Evolutionary conservation across 2,797 vertebrate species (phyloP).

Genomic region (Lepus oiostolus): DNA sequence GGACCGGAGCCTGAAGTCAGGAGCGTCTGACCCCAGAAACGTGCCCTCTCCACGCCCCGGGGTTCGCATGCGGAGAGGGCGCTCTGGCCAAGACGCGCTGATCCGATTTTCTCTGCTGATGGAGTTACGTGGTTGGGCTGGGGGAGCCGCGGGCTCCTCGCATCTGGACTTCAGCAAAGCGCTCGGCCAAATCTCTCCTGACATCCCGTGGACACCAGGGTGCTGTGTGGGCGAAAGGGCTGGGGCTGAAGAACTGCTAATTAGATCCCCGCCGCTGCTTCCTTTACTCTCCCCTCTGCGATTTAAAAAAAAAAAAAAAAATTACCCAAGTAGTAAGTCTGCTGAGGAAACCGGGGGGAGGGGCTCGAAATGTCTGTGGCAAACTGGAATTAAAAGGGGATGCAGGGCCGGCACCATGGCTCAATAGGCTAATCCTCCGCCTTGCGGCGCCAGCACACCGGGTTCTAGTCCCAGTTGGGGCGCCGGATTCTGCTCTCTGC

Average conservation of each 20-base stretch:
- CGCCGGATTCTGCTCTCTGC: too few species aligned
- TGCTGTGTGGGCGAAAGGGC: background rate
- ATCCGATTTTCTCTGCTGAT: conserved; percentile 39
- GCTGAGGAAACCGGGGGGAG: too few species aligned
- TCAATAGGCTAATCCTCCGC: too few species aligned
- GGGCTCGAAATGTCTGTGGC: too few species aligned
- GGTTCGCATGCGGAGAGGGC: background rate
- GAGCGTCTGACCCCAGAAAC: background rate
- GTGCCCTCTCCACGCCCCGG: background rate
- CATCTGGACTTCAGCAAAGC: conserved; percentile 57
- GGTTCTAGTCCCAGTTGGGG: too few species aligned
- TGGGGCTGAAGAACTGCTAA: background rate
- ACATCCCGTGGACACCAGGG: background rate
- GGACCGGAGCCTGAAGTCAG: background rate
- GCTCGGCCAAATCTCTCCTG: conserved; percentile 5
- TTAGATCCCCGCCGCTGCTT: too few species aligned
- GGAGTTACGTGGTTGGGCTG: background rate
- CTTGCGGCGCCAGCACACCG: too few species aligned
- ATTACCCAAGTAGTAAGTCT: background rate
- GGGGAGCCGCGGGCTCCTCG: background rate
- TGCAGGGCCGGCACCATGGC: too few species aligned
- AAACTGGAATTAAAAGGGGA: too few species aligned
- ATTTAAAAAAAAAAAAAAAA: background rate
- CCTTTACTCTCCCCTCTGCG: too few species aligned
- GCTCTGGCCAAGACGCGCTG: background rate